Percentiles rank a stretch among this genome's conserved stretches.
These are phyloP conservation scores for Agonopterix arenella DNA, from an alignment of 2,888 invertebrate genomes.

Conservation along the genomic window DNA sequence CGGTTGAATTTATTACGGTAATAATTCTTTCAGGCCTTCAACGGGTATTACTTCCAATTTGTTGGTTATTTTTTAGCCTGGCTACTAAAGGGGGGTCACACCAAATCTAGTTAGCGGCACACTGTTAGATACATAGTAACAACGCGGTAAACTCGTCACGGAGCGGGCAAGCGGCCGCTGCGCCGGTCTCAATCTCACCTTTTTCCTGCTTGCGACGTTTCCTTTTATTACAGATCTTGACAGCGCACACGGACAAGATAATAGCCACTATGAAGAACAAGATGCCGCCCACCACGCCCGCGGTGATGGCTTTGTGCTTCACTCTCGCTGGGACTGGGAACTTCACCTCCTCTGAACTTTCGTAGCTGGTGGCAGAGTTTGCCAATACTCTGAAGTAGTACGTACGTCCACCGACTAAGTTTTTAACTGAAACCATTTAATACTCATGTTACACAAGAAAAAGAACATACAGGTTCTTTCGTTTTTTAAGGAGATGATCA, in stretches of 20 bases:
- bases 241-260: constrained; percentile 97
- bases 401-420: constrained; percentile 92
- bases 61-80: background rate
- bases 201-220: constrained; percentile 98
- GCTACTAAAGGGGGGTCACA: background rate
- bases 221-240: constrained; percentile 98
- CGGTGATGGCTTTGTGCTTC: constrained; percentile 96
- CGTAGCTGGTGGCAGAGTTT: constrained; percentile 90
- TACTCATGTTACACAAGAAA: too few relatives aligned
- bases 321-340: constrained; percentile 93
- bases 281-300: constrained; percentile 97
- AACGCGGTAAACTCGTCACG: constrained; percentile 13
- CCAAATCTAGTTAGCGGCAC: background rate
- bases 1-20: too few relatives aligned
- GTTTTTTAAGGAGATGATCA: too few relatives aligned
- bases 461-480: too few relatives aligned
- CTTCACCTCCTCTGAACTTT: constrained; percentile 91
- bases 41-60: background rate
- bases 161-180: constrained; percentile 49
- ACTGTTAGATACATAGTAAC: constrained; percentile 3
- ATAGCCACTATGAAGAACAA: constrained; percentile 98
- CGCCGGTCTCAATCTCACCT: constrained; percentile 80
- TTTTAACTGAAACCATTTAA: constrained; percentile 82
- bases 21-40: too few relatives aligned
- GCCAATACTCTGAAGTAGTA: constrained; percentile 95